Evolutionary conservation across 2,113 vertebrate species (phyloP).

Genomic region (Hipposideros armiger): DNA sequence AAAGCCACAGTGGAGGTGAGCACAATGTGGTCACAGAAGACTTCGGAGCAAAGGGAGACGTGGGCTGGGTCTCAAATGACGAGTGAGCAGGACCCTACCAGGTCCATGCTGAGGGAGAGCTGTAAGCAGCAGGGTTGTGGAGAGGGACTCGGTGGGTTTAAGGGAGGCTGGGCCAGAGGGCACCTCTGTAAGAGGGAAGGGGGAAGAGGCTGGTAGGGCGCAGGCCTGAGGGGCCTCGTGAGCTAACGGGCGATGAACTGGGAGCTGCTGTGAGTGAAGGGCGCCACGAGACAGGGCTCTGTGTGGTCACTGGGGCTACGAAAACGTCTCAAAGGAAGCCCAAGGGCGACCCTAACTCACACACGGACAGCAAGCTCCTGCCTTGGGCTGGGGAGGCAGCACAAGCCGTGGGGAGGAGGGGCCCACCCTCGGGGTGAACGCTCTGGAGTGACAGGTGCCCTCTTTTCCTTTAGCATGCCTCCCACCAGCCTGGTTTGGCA

Average conservation of each 20-base stretch:
- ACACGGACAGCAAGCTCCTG: background rate
- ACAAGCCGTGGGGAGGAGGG: background rate
- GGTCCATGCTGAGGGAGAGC: background rate
- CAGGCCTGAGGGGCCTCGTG: background rate
- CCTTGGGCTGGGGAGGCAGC: background rate
- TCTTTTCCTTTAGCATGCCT: background rate
- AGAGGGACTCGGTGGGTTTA: accelerated
- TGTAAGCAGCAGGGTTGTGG: background rate
- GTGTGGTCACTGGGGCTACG: accelerated
- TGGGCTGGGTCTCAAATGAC: accelerated
- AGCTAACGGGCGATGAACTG: accelerated
- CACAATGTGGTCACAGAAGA: accelerated
- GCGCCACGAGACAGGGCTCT: background rate
- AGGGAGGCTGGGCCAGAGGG: background rate
- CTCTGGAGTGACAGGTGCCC: background rate
- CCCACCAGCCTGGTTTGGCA: background rate
- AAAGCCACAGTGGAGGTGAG: accelerated
- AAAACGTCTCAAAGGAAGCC: background rate
- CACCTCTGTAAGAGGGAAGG: background rate
- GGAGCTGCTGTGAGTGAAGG: accelerated
- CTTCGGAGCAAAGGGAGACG: background rate
- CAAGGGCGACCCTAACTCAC: background rate
- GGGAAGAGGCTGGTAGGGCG: background rate
- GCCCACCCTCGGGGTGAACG: background rate
- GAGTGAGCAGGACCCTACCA: background rate